Conservation (phyloP, 53 echinoderm and acorn worm species). For the Mesocentrotus franciscanus region DNA sequence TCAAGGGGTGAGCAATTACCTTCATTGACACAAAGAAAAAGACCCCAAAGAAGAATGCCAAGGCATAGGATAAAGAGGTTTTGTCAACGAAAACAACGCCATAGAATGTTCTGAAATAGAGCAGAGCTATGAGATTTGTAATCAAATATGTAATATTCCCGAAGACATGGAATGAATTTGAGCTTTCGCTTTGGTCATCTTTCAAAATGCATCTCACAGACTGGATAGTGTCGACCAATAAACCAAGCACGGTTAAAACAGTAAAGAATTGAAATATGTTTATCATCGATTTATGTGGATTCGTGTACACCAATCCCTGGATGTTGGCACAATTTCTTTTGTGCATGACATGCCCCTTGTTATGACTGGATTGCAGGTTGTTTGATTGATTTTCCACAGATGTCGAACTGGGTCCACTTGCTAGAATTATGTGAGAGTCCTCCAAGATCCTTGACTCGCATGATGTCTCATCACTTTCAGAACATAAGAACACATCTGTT, state of each 20-base stretch:
- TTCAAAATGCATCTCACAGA: background rate
- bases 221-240: background rate
- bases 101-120: background rate
- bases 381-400: background rate
- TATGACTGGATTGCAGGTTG: background rate
- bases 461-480: background rate
- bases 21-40: background rate
- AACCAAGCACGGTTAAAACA: background rate
- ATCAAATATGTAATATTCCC: background rate
- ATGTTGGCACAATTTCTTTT: too few species aligned
- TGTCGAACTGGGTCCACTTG: background rate
- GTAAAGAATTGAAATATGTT: background rate
- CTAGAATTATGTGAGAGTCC: background rate
- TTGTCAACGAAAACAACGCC: background rate
- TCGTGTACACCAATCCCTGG: background rate
- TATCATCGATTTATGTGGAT: background rate
- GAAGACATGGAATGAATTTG: background rate
- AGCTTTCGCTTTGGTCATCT: background rate
- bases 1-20: background rate
- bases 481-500: background rate
- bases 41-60: background rate
- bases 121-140: background rate
- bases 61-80: background rate
- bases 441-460: background rate
- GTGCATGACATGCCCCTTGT: background rate